A percentile compares a stretch with the other conserved stretches of the same genome.
Evolutionary conservation across 2,113 vertebrate genomes (phyloP).

Genomic region (Peromyscus polionotus): DNA sequence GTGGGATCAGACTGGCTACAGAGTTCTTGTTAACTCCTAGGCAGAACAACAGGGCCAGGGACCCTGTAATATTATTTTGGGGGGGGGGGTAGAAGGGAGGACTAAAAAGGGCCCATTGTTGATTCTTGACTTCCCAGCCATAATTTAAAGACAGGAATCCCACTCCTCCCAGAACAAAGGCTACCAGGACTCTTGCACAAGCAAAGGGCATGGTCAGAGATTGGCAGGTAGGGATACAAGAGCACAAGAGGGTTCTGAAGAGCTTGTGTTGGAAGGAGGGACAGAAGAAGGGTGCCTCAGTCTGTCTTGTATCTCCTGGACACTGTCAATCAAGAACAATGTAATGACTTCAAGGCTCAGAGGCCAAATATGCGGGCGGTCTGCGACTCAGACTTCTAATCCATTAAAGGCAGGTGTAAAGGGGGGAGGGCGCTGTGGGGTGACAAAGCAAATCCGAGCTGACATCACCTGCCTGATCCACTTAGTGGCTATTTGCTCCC

Average conservation of each 20-base stretch:
- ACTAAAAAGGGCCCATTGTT: not conserved
- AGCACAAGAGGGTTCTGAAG: not conserved
- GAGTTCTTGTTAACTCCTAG: not conserved
- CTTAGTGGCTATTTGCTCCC: not conserved
- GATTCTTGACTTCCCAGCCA: slow-evolving; percentile 5
- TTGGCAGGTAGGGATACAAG: not conserved
- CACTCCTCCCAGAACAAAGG: not conserved
- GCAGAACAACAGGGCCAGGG: not conserved
- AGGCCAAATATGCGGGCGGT: not conserved
- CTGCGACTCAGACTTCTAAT: not conserved
- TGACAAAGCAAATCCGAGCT: not conserved
- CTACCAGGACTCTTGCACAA: not conserved
- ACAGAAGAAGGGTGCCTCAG: not conserved
- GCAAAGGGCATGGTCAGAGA: not conserved
- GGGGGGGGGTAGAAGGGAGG: no score
- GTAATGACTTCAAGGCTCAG: not conserved
- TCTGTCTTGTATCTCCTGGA: not conserved
- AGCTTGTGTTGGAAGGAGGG: not conserved
- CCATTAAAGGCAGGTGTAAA: not conserved
- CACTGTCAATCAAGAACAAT: not conserved
- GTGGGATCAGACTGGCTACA: not conserved
- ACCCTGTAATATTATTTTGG: not conserved
- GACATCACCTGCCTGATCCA: not conserved
- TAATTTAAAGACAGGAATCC: slow-evolving; percentile 1
- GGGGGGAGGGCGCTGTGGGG: not conserved